Percentiles rank a stretch among this genome's conserved stretches.
Conservation (phyloP, 2,113 vertebrate species). For the Antechinus flavipes region DNA sequence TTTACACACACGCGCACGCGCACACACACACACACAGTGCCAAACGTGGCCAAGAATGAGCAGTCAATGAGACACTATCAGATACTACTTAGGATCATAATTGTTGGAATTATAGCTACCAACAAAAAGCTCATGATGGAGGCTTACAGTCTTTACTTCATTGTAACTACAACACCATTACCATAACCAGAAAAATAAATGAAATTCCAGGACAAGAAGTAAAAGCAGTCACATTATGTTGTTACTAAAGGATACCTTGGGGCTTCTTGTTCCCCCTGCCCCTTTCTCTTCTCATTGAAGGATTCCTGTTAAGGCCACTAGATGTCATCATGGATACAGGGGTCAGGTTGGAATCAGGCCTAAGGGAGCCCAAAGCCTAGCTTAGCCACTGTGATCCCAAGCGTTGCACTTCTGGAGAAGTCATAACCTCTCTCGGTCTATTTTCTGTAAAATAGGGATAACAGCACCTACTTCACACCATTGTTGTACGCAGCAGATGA, state of each 20-base stretch:
- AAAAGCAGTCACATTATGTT: not conserved
- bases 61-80: not conserved
- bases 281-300: not conserved
- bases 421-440: not conserved
- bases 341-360: not conserved
- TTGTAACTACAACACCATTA: not conserved
- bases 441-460: not conserved
- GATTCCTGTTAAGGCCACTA: not conserved
- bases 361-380: not conserved
- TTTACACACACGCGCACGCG: no score
- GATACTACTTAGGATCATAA: not conserved
- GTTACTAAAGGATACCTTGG: not conserved
- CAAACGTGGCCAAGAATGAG: not conserved
- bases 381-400: not conserved
- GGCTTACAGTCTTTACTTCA: not conserved
- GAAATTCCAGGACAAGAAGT: not conserved
- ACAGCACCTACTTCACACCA: not conserved
- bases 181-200: not conserved
- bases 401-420: not conserved
- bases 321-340: not conserved
- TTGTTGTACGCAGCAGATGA: not conserved
- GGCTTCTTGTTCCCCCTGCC: not conserved
- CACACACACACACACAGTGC: no score
- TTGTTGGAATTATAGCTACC: not conserved
- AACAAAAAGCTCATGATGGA: not conserved